Evolutionary conservation across 2,797 vertebrate species (phyloP), one percentile per base, ranked within the genome.

Genomic region (Onychomys torridus): DNA sequence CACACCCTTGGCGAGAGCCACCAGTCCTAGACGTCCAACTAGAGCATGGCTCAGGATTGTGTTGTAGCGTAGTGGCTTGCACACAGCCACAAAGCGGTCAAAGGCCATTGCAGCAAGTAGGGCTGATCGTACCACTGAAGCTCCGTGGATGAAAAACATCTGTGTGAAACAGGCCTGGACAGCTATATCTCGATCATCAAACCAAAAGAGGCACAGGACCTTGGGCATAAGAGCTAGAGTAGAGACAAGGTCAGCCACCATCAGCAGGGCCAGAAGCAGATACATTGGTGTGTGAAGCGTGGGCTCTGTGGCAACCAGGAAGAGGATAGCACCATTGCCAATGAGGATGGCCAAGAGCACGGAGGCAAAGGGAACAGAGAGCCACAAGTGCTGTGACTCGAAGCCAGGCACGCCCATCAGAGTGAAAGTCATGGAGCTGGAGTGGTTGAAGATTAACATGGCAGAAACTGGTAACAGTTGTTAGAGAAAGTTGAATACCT

Each of bases 131-230:
- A 98, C 92, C 0, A 93, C 40, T 0, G 97, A 93, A 40, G 97
- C 84, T 55, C 90, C 61, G 17, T 97, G 97, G 78, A 97, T 91
- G 79, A 98, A 98, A 91, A 98, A 98, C 95, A 97, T 83, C 93
- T 98, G 97, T 2, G 65, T 27, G 14, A 98, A 97, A 85, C 97
- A 98, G 25, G 93, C 96, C 40, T 59, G 32, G 32, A 90, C 34
- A 10, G 76, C 23, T 17, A 88, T 96, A 55, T 96, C n/a, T 79
- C 0, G 0, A 0, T 79, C 65, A 81, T 76, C 95, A 91, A 97
- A 89, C 98, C 98, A 98, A 95, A 98, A 98, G 81, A 97, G 76
- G 63, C 78, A 79, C 5, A 98, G 97, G 59, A 97, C 89, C 92
- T 97, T 97, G 94, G 98, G 98, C 0, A 97, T 0, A 0, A 52